These are phyloP conservation scores for Atta colombica DNA, from an alignment of 1,140 invertebrate genomes.

Conservation along the genomic window DNA sequence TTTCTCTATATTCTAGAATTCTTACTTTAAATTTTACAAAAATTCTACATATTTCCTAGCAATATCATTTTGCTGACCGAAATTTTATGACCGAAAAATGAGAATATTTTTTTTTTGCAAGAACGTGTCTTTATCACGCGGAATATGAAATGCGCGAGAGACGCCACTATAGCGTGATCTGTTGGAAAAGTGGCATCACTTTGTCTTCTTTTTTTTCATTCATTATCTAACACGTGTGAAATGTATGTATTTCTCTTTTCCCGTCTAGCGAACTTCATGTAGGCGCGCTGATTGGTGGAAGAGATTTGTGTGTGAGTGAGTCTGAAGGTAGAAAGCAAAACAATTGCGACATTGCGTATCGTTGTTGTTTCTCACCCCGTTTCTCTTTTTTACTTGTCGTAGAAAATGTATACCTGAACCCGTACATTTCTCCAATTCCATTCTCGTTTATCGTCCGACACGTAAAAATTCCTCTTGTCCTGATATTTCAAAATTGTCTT, in stretches of 20 bases:
- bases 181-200: constrained; percentile 21
- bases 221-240: constrained; percentile 80
- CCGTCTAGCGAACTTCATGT: constrained; percentile 91
- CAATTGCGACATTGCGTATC: constrained; percentile 80
- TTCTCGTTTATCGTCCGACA: constrained; percentile 54
- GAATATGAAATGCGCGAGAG: constrained; percentile 13
- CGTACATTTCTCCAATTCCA: constrained; percentile 35
- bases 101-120: background rate
- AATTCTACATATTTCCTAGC: background rate
- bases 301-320: constrained; percentile 87
- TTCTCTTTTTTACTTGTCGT: constrained; percentile 61
- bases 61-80: background rate
- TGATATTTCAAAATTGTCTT: background rate
- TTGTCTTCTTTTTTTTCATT: constrained; percentile 43
- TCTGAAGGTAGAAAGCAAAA: constrained; percentile 85
- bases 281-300: constrained; percentile 88
- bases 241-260: constrained; percentile 84
- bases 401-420: constrained; percentile 62
- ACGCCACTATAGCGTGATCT: constrained; percentile 4
- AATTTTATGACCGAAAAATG: constrained; percentile 1
- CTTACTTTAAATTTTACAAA: background rate
- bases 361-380: constrained; percentile 76
- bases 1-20: background rate
- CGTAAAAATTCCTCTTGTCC: background rate
- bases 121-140: background rate